Percentiles rank a stretch among this genome's conserved stretches.
Conservation (phyloP, 2,888 invertebrate species). For the Hyalella azteca region DNA sequence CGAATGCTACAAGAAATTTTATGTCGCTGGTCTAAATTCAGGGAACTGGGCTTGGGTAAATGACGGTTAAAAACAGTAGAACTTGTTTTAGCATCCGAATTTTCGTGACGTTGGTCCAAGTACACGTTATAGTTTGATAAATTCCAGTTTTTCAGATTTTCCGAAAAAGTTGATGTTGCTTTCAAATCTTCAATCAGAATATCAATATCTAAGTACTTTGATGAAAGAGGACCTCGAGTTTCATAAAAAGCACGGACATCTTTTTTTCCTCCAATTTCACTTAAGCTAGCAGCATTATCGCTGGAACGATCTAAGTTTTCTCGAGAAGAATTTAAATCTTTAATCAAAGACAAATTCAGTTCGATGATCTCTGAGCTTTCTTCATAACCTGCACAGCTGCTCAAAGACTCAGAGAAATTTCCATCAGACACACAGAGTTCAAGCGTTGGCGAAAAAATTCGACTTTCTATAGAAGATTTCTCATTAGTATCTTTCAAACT, state of each 20-base stretch:
- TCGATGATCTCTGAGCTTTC: slow-evolving; percentile 12
- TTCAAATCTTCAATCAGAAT: background rate
- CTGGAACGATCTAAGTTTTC: too few species aligned
- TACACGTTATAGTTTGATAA: background rate
- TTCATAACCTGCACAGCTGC: background rate
- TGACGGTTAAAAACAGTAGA: background rate
- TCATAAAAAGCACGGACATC: too few species aligned
- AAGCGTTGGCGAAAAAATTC: background rate
- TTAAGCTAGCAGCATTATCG: too few species aligned
- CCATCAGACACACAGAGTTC: too few species aligned
- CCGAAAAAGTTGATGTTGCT: background rate
- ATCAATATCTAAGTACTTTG: background rate
- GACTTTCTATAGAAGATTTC: background rate
- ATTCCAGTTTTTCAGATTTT: background rate
- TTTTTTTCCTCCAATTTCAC: too few species aligned
- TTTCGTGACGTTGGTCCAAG: background rate
- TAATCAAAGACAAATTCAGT: too few species aligned
- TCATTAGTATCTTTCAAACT: slow-evolving; percentile 10
- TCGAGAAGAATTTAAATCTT: too few species aligned
- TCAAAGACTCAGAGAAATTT: background rate
- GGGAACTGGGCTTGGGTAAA: too few species aligned
- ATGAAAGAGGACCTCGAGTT: too few species aligned
- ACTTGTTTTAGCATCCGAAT: background rate
- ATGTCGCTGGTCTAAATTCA: background rate
- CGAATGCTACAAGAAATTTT: background rate